Evolutionary conservation across 2,888 invertebrate genomes (phyloP).

Genomic region (Hymenopus coronatus): DNA sequence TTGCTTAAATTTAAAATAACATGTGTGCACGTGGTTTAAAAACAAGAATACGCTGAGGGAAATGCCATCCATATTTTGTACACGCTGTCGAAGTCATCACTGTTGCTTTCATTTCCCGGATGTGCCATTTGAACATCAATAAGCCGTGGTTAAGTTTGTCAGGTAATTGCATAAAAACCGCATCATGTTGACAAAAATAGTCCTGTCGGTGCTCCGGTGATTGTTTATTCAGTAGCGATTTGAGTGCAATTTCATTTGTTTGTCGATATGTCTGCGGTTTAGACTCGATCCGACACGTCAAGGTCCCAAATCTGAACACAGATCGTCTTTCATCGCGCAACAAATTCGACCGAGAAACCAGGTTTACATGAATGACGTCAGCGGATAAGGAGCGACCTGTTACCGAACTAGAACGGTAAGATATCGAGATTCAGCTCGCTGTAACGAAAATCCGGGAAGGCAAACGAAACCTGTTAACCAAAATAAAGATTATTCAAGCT

Average conservation of each 20-base stretch:
- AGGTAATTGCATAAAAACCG: neutral
- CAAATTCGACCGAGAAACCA: neutral
- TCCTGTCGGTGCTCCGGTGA: neutral
- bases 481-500: neutral
- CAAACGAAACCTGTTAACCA: neutral
- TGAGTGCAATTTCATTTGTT: neutral
- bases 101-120: neutral
- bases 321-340: neutral
- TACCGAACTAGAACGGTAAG: neutral
- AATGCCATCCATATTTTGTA: neutral
- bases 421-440: neutral
- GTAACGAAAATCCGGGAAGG: neutral
- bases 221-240: neutral
- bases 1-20: too few relatives aligned
- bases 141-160: neutral
- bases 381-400: neutral
- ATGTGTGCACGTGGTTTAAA: too few relatives aligned
- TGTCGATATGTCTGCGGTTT: neutral
- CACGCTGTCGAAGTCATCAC: neutral
- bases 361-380: neutral
- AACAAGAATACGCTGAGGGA: too few relatives aligned
- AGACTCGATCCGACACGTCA: neutral
- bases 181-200: neutral
- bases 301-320: neutral
- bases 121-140: neutral